These are phyloP conservation scores for Lasiurus borealis DNA, from an alignment of 2,113 vertebrate species.

Conservation along the genomic window DNA sequence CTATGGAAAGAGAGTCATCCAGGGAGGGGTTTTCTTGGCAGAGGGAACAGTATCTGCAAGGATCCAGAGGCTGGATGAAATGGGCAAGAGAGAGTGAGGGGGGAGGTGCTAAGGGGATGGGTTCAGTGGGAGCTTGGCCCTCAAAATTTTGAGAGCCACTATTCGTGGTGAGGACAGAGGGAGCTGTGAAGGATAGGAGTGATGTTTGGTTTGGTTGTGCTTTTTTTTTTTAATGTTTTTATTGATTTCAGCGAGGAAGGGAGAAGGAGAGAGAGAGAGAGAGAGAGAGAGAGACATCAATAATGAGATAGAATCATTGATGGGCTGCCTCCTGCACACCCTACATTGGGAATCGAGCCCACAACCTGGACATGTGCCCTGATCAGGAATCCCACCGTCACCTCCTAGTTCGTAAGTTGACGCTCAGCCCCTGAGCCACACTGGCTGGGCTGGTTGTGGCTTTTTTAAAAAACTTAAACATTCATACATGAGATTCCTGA, in stretches of 20 bases:
- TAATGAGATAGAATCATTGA: no score
- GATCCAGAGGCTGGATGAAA: not conserved
- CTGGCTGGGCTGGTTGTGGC: no score
- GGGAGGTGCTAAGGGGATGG: no score
- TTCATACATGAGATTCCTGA: constrained; percentile 1
- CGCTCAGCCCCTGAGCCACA: no score
- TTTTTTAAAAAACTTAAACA: not conserved
- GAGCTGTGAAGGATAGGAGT: not conserved
- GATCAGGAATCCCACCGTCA: no score
- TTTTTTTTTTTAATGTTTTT: not conserved
- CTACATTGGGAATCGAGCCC: no score
- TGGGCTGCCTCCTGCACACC: no score
- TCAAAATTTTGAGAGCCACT: not conserved
- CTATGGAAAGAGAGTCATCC: not conserved
- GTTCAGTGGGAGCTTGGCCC: not conserved
- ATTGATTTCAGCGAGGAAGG: no score
- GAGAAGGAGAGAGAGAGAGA: no score
- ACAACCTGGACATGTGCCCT: no score
- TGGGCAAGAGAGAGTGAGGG: not conserved
- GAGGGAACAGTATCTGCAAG: not conserved
- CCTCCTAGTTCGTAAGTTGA: no score
- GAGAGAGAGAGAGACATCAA: no score
- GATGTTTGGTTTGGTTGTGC: not conserved
- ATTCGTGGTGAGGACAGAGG: not conserved
- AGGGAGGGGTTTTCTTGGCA: not conserved